These are phyloP conservation scores for Caradrina kadenii DNA, from an alignment of 2,888 invertebrate species.

Conservation along the genomic window DNA sequence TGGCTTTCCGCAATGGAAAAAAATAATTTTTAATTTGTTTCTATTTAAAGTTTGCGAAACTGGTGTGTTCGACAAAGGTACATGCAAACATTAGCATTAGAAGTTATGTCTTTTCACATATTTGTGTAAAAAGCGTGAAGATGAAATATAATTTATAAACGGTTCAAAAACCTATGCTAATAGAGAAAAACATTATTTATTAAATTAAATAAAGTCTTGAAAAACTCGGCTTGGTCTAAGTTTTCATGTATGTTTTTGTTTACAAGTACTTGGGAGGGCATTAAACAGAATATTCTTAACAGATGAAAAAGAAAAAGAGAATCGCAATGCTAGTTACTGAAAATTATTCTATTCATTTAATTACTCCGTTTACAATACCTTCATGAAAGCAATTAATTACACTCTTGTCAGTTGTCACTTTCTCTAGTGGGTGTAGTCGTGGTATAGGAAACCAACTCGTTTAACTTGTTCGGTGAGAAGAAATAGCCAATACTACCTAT, in stretches of 20 bases:
- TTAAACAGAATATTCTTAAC: no score
- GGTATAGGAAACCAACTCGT: slow-evolving; percentile 36
- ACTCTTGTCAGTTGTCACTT: slow-evolving; percentile 24
- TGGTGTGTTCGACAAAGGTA: not conserved
- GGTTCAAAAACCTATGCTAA: slow-evolving; percentile 45
- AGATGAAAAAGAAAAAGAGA: not conserved
- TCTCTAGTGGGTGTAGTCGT: slow-evolving; percentile 27
- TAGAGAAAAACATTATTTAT: slow-evolving; percentile 19
- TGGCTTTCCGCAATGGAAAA: not conserved
- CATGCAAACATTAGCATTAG: slow-evolving; percentile 1
- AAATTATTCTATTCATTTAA: not conserved
- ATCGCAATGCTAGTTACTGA: not conserved
- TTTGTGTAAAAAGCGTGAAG: slow-evolving; percentile 37
- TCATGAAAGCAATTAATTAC: slow-evolving; percentile 26
- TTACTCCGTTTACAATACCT: not conserved
- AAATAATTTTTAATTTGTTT: not conserved
- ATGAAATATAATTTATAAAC: slow-evolving; percentile 29
- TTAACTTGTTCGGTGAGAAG: slow-evolving; percentile 29
- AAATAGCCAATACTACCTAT: slow-evolving; percentile 25
- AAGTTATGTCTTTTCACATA: slow-evolving; percentile 6
- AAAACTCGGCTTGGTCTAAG: not conserved
- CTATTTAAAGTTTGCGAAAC: not conserved
- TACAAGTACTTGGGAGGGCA: not conserved
- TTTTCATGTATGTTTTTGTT: not conserved
- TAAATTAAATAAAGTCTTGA: not conserved